Conservation (phyloP, 2,113 vertebrate species). For the Cottus gobio region DNA sequence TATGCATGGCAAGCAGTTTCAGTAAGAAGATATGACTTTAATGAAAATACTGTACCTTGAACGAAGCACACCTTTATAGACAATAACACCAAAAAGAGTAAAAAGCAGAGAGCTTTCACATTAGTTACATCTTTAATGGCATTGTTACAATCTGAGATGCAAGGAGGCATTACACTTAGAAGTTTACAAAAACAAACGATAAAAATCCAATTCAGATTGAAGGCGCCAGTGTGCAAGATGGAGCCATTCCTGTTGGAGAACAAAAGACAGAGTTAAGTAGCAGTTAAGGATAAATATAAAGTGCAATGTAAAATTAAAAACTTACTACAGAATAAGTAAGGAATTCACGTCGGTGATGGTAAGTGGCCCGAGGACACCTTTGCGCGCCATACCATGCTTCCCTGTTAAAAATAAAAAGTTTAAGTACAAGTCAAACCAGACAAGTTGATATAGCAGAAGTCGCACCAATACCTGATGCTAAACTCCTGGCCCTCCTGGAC, state of each 20-base stretch:
- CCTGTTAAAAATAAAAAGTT: slow-evolving; percentile 22
- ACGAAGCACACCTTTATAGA: background rate
- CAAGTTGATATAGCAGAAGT: rapidly evolving
- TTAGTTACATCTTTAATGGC: slow-evolving; percentile 41
- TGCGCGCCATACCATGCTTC: slow-evolving; percentile 20
- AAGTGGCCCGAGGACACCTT: slow-evolving; percentile 74
- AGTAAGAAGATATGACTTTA: background rate
- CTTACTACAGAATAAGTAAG: background rate
- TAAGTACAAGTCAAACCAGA: background rate
- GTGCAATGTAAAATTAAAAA: too few relatives aligned
- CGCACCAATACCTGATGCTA: slow-evolving; percentile 34
- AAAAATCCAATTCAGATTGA: slow-evolving; percentile 21
- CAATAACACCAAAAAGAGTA: too few relatives aligned
- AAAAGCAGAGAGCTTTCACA: background rate
- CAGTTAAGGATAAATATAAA: background rate
- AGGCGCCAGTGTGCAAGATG: background rate
- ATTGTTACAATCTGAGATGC: slow-evolving; percentile 11
- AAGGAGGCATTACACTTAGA: background rate
- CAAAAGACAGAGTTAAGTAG: background rate
- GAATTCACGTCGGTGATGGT: slow-evolving; percentile 45
- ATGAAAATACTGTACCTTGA: background rate
- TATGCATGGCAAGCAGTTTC: background rate
- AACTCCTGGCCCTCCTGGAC: slow-evolving; percentile 58
- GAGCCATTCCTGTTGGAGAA: slow-evolving; percentile 36
- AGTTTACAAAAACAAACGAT: slow-evolving; percentile 7